phyloP scores from a whole-genome alignment of 2,888 invertebrate genomes.

The Standfussiana lucernea region DNA sequence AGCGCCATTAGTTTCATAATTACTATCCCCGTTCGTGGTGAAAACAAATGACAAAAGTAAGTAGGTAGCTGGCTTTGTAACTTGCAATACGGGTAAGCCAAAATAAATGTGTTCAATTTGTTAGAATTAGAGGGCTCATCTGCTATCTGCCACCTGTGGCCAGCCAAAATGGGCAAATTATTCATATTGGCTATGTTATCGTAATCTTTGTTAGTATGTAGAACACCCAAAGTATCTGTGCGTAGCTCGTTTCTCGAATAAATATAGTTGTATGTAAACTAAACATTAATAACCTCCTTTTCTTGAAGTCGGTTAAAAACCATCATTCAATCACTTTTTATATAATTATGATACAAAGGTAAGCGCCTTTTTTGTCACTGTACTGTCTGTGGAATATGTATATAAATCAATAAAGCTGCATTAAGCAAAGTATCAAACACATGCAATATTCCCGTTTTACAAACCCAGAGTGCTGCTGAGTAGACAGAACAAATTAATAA shows the following conservation, averaged over 20 bases:
- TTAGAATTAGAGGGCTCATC: conserved; percentile 34
- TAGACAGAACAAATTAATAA: not conserved
- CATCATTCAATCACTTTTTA: too few relatives aligned
- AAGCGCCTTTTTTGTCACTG: too few relatives aligned
- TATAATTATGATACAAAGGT: too few relatives aligned
- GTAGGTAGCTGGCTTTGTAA: not conserved
- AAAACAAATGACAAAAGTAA: not conserved
- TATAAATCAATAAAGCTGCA: too few relatives aligned
- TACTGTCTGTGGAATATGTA: too few relatives aligned
- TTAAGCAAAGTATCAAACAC: not conserved
- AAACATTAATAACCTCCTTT: too few relatives aligned
- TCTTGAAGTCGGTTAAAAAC: too few relatives aligned
- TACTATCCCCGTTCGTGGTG: not conserved
- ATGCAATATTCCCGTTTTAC: not conserved
- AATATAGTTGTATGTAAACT: not conserved
- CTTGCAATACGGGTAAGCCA: not conserved
- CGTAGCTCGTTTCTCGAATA: not conserved
- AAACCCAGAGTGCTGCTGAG: not conserved
- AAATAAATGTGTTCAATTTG: conserved; percentile 33
- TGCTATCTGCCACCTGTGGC: conserved; percentile 40
- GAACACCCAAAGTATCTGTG: not conserved
- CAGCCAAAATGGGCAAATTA: conserved; percentile 18
- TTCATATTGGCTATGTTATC: conserved; percentile 5
- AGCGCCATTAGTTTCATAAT: not conserved
- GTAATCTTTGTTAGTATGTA: not conserved